Base-by-base conservation (phyloP, 2,888 invertebrate genomes). In the Elegia similella region DNA sequence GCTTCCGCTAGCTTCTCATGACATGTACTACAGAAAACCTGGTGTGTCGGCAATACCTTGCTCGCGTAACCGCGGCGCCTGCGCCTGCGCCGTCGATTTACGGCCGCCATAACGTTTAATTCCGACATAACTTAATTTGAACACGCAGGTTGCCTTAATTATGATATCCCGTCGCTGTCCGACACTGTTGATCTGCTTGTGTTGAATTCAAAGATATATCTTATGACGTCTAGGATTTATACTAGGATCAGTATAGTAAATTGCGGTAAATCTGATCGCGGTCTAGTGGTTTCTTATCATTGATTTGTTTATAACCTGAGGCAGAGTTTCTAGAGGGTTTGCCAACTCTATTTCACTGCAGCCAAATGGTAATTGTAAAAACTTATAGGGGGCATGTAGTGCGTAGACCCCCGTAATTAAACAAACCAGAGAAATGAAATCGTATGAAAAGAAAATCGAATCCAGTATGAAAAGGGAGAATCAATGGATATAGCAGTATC, bases 41-140 rank as follows among this genome's bases (percentile, higher is more conserved):
- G 61, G 62, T 62, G 65, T 65, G 66, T 56, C 62, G 62, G 12
- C 56, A 75, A 76, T 76, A 82, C 80, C 81, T 52, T 64, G 64
- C 60, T 67, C 76, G 82, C 82, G 84, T 80, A 81, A 80, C 81
- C 65, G 75, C 78, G 76, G 81, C 81, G 81, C 80, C 78, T 72
- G 78, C 73, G 73, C 76, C 69, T 62, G 61, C 65, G 56, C 55
- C 23, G 32, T 68, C 75, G 79, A 84, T 84, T 84, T 85, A 84
- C 78, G 70, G 66, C 76, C 69, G 74, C 76, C 75, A 73, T 84
- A 80, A 84, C 79, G 75, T 85, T 86, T 86, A 82, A 86, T 84
- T 83, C 74, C 69, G 76, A 84, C 84, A 86, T 87, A 86, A 87
- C 83, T 86, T 86, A 83, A 85, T 84, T 84, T 81, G 79, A 86